These are phyloP conservation scores for Syritta pipiens DNA, from an alignment of 2,888 invertebrate species.

Conservation along the genomic window DNA sequence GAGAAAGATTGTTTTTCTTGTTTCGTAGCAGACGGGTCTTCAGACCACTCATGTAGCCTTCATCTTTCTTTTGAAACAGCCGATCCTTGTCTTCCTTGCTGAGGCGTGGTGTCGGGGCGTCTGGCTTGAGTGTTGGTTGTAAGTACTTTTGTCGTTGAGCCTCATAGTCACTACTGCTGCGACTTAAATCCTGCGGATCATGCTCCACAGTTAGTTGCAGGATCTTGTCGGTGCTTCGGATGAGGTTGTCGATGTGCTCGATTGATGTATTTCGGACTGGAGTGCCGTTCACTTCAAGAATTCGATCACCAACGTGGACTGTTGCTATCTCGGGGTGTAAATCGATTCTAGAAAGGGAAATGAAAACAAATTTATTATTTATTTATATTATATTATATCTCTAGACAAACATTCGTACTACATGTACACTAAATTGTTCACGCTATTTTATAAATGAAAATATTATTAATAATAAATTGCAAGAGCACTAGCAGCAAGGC, in stretches of 20 bases:
- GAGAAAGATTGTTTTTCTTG: slow-evolving; percentile 80
- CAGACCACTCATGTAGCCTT: slow-evolving; percentile 82
- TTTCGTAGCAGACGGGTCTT: slow-evolving; percentile 82
- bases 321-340: slow-evolving; percentile 90
- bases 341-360: slow-evolving; percentile 83
- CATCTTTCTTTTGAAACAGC: slow-evolving; percentile 77
- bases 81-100: slow-evolving; percentile 79
- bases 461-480: too few species aligned
- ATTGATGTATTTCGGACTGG: slow-evolving; percentile 90
- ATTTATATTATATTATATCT: too few species aligned
- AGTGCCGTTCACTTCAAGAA: slow-evolving; percentile 95
- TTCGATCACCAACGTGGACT: slow-evolving; percentile 94
- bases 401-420: too few species aligned
- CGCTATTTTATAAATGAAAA: too few species aligned
- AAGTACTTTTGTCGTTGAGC: slow-evolving; percentile 75
- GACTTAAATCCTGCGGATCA: slow-evolving; percentile 87
- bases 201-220: slow-evolving; percentile 94
- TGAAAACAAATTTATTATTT: background rate
- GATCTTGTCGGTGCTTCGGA: slow-evolving; percentile 86
- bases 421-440: too few species aligned
- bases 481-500: too few species aligned
- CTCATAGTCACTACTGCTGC: slow-evolving; percentile 80
- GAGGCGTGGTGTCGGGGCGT: slow-evolving; percentile 78
- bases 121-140: slow-evolving; percentile 79
- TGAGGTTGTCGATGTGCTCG: slow-evolving; percentile 87